Evolutionary conservation across 2,113 vertebrate genomes (phyloP), one percentile per base, ranked within the genome.

Genomic region (Merops nubicus): DNA sequence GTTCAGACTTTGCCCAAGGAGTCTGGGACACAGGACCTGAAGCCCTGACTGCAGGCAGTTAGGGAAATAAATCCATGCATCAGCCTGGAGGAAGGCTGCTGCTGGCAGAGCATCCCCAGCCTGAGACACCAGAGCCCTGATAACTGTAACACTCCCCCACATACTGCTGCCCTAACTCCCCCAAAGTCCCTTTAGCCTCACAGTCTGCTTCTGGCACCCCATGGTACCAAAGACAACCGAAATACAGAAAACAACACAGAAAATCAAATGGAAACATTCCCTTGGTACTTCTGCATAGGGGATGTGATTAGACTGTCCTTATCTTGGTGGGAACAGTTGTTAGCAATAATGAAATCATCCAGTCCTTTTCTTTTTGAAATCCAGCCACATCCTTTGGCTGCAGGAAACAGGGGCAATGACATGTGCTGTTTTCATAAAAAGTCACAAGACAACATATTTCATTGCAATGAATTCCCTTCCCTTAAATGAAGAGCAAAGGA

Each of bases 251-350:
- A 74, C 63, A 92, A 70, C 3, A 0, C 3, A 2, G 85, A 88
- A 90, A 91, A 92, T 84, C 85, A 88, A 86, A 78, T 48, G 88
- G 78, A 89, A 96, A 43, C 0, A 1, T 77, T 92, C 96, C 95
- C 95, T 60, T 8, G 92, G 88, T 92, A 68, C 20, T 81, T 72
- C 79, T 75, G 94, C 28, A 12, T 31, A 18, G 57, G 60, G 40
- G 93, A 88, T 81, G 83, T 28, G 92, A 96, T 96, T 94, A 94
- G 94, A 79, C 83, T 56, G 60, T 43, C 91, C 93, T 96, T 95
- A 96, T 97, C 95, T 96, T 96, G 74, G 93, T 85, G 73, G 83
- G 76, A 97, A 96, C 93, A 96, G 93, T 96, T 95, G 95, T 93
- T 67, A 90, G 95, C 70, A 96, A 93, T 89, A 96, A 95, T 85